Percentiles rank a stretch among this genome's conserved stretches.
Conservation (phyloP, 2,797 vertebrate species). For the Heliangelus exortis region DNA sequence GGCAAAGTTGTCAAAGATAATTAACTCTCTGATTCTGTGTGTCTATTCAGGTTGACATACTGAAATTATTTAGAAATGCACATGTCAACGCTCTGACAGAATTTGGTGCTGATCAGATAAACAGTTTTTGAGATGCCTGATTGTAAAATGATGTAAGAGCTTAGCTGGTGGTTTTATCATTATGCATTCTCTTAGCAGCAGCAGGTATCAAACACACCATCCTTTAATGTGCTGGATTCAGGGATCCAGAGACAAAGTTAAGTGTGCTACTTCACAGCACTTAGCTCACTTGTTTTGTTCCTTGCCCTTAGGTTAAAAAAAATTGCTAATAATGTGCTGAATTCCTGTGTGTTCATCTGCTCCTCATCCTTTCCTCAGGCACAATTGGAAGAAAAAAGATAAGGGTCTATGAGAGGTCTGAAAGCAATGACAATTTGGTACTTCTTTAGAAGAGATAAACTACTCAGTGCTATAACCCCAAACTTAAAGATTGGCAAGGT, state of each 20-base stretch:
- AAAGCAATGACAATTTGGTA: neutral
- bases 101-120: conserved; percentile 92
- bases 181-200: conserved; percentile 67
- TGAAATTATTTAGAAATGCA: conserved; percentile 89
- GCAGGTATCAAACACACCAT: conserved; percentile 65
- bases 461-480: neutral
- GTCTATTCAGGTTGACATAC: conserved; percentile 93
- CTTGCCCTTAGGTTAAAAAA: conserved; percentile 46
- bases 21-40: conserved; percentile 89
- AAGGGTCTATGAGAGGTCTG: conserved; percentile 25
- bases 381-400: conserved; percentile 17
- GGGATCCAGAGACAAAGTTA: conserved; percentile 5
- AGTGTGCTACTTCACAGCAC: conserved; percentile 14
- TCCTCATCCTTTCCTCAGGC: conserved; percentile 31
- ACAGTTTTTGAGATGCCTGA: conserved; percentile 90
- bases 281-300: conserved; percentile 23
- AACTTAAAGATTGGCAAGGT: conserved; percentile 24
- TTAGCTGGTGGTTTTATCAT: conserved; percentile 78
- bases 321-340: conserved; percentile 44
- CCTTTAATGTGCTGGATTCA: conserved; percentile 64
- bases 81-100: conserved; percentile 91
- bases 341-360: conserved; percentile 42
- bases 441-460: conserved; percentile 41
- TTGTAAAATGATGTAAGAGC: conserved; percentile 88
- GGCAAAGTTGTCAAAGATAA: conserved; percentile 94